Evolutionary conservation across 2,113 vertebrate species (phyloP), one percentile per base, ranked within the genome.

Genomic region (Penelope pileata): DNA sequence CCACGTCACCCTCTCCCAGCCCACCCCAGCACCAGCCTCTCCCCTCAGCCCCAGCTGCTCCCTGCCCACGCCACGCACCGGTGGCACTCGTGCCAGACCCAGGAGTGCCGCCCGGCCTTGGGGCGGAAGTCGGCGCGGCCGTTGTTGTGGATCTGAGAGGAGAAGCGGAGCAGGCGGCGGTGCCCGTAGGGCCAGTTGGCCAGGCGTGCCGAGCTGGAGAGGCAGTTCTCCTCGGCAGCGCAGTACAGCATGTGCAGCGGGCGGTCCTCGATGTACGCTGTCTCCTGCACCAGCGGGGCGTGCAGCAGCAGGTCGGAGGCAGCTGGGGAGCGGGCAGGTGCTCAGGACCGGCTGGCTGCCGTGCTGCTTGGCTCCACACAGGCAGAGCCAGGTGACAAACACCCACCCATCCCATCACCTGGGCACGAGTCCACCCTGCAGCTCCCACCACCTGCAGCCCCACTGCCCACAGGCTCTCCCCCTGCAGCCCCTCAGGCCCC

Each of bases 61-160:
- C 68, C 48, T 27, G 32, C 45, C 54, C 4, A 0, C 5, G 27
- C 73, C 1, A 0, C 0, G 63, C 98, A 99, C 99, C 99, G 98
- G 16, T 99, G 99, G 72, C 99, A 99, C 68, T 99, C 99, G 1
- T 99, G 99, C 99, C 99, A 99, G 87, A 99, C 98, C 99, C 99
- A 99, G 38, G 99, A 99, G 97, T 99, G 99, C 24, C 99, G 98
- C 4, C 99, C 99, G 0, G 99, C 99, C 89, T 99, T 99, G 48
- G 99, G 99, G 48, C 99, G 98, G 97, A 99, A 99, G 96, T 99
- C 99, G 0, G 99, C 99, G 0, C 99, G 98, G 12, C 99, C 99
- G 26, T 98, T 97, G 98, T 99, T 99, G 96, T 99, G 99, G 96
- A 99, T 99, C 98, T 99, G 98, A 8, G 99, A 99, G 94, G 99